Conservation (phyloP, 2,888 invertebrate species). For the Catocala nupta region DNA sequence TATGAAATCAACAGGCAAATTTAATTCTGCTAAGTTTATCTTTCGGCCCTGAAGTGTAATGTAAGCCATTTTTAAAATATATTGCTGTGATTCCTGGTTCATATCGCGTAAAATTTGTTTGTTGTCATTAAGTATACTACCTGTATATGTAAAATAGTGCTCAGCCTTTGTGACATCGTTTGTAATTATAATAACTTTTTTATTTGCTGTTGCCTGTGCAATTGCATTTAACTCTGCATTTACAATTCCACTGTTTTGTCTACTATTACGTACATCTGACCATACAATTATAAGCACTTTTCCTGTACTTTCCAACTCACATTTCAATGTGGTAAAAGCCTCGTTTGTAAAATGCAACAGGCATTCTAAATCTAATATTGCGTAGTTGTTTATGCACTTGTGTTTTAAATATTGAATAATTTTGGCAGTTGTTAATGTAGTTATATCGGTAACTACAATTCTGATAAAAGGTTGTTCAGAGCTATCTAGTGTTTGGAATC, state of each 20-base stretch:
- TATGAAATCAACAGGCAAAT: neutral
- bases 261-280: slow-evolving; percentile 1
- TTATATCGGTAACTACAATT: slow-evolving; percentile 16
- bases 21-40: slow-evolving; percentile 10
- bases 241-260: neutral
- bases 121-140: neutral
- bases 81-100: slow-evolving; percentile 6
- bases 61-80: slow-evolving; percentile 8
- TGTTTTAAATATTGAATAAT: slow-evolving; percentile 17
- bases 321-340: slow-evolving; percentile 8
- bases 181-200: slow-evolving; percentile 17
- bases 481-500: no score
- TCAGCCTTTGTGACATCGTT: slow-evolving; percentile 5
- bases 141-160: slow-evolving; percentile 8
- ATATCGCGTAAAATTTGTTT: slow-evolving; percentile 12
- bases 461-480: neutral
- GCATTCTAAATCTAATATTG: slow-evolving; percentile 27
- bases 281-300: slow-evolving; percentile 20
- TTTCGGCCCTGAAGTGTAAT: slow-evolving; percentile 20
- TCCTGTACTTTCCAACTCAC: slow-evolving; percentile 12
- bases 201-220: neutral
- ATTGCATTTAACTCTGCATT: slow-evolving; percentile 13
- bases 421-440: slow-evolving; percentile 17
- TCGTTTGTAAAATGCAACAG: slow-evolving; percentile 18
- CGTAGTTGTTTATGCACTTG: neutral